phyloP scores from a whole-genome alignment of 1,140 invertebrate species.

The Zaprionus taronus region DNA sequence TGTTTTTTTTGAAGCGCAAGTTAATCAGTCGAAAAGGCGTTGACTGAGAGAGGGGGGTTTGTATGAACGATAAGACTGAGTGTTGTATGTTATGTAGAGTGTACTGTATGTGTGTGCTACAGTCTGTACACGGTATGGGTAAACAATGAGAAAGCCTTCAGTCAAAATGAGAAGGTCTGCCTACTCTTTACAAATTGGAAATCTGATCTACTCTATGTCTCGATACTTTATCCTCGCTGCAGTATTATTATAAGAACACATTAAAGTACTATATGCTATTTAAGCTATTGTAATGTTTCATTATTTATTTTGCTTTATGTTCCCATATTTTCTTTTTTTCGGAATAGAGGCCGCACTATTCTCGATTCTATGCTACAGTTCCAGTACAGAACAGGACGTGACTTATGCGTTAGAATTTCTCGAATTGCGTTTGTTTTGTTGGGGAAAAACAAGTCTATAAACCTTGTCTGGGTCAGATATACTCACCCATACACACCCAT shows the following conservation, averaged over 20 bases:
- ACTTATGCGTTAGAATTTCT: conserved; percentile 59
- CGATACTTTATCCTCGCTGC: neutral
- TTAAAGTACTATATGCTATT: neutral
- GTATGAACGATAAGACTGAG: conserved; percentile 20
- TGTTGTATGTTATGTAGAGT: neutral
- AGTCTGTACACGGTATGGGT: neutral
- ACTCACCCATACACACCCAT: conserved; percentile 3
- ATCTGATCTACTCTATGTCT: neutral
- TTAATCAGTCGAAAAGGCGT: neutral
- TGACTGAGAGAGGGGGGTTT: neutral
- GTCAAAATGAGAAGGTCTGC: no score
- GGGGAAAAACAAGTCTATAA: conserved; percentile 73
- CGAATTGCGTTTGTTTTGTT: conserved; percentile 12
- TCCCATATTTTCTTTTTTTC: neutral
- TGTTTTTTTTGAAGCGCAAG: conserved; percentile 40
- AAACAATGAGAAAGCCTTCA: neutral
- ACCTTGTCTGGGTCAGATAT: conserved; percentile 70
- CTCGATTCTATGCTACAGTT: conserved; percentile 42
- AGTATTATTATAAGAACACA: neutral
- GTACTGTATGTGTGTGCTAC: neutral
- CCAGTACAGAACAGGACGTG: conserved; percentile 59
- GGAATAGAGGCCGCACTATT: neutral
- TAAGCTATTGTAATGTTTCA: neutral
- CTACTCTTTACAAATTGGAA: neutral
- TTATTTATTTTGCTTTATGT: neutral